Evolutionary conservation across 2,888 invertebrate species (phyloP), one percentile per base, ranked within the genome.

Genomic region (Diadegma fenestrale): DNA sequence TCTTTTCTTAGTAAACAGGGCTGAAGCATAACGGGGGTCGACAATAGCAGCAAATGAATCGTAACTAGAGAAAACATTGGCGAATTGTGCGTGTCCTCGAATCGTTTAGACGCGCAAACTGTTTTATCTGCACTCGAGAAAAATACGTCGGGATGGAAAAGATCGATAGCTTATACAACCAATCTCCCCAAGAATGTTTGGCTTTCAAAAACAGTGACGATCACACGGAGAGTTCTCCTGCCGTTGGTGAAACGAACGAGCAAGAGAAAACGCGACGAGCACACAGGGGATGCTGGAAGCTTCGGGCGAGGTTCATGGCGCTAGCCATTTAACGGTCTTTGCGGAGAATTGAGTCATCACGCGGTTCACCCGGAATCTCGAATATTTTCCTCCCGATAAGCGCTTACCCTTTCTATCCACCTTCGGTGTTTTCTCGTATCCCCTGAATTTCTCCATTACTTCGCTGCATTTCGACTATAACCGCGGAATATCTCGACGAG

Each of bases 321-420:
- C 64, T 82, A 90, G 92, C 93, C 92, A 92, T 93, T 94, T 93
- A 94, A 93, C 93, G 93, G 91, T 93, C 93, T 92, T 92, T 89
- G 91, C 92, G 91, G 92, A 72, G 80, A 94, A 94, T 94, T 94
- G 93, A 94, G 93, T 93, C 93, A 93, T 94, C 93, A 92, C 93
- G 93, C 91, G 93, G 93, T 93, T 93, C 91, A 90, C 93, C 91
- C 90, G 93, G 93, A 94, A 94, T 93, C 93, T 92, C 92, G 93
- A 92, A 93, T 93, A 93, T 94, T 94, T 93, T 93, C 95, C 95
- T 95, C 95, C 94, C 95, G 94, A 95, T 95, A 72, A 80, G 95
- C 94, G 94, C 12, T 64, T 61, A 43, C 51, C 94, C 94, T 87
- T 63, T 72, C 72, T 94, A 93, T 92, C 93, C 94, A 93, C 93